These are phyloP conservation scores for Indicator maculatus DNA, from an alignment of 2,113 vertebrate genomes.

Conservation along the genomic window DNA sequence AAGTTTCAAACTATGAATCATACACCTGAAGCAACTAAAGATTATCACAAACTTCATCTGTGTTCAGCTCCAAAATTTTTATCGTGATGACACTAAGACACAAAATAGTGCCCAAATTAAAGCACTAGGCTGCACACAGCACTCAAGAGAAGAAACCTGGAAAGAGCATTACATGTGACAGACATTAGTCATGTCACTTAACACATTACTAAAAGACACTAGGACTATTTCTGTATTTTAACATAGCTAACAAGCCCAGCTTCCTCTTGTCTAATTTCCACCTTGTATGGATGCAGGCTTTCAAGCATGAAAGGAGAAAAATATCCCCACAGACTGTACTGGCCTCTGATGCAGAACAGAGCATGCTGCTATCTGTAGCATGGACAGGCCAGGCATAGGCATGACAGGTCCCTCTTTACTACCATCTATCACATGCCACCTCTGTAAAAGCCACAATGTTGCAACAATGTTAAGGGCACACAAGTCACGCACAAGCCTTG, in stretches of 20 bases:
- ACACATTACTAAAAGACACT: not conserved
- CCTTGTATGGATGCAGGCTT: constrained; percentile 21
- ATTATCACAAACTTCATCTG: not conserved
- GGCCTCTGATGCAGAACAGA: constrained; percentile 34
- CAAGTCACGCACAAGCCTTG: not conserved
- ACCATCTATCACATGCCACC: constrained; percentile 1
- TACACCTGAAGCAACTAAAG: not conserved
- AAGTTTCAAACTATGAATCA: not conserved
- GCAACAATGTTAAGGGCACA: not conserved
- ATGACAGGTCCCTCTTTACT: not conserved
- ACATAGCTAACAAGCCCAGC: not conserved
- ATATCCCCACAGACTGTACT: not conserved
- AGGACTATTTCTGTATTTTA: constrained; percentile 44
- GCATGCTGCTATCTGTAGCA: constrained; percentile 36
- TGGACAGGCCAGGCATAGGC: not conserved
- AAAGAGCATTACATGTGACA: not conserved
- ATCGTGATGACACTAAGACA: not conserved
- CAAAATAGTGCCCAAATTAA: not conserved
- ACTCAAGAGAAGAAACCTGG: not conserved
- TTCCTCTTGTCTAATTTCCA: not conserved
- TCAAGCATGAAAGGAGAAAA: constrained; percentile 11
- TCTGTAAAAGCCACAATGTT: constrained; percentile 2
- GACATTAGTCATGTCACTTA: constrained; percentile 10
- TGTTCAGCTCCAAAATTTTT: not conserved
- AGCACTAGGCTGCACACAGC: fast-evolving